phyloP scores from a whole-genome alignment of 2,113 vertebrate species.

The Mormyrus iriodes region DNA sequence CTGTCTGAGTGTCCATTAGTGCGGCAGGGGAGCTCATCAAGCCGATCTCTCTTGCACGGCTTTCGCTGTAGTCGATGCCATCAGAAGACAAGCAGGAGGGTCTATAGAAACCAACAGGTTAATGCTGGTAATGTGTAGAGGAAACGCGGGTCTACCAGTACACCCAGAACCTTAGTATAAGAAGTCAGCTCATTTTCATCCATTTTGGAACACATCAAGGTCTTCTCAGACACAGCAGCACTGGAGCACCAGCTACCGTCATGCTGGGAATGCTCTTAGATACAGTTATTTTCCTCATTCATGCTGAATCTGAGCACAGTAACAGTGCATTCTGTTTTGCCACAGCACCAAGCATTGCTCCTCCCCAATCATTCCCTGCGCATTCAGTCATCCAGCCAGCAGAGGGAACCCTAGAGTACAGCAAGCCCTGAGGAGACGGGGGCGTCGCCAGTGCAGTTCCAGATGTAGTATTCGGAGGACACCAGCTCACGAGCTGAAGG shows the following conservation, averaged over 20 bases:
- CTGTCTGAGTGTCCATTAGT: background rate
- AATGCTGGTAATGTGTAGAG: background rate
- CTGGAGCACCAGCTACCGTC: background rate
- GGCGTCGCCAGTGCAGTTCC: constrained; percentile 85
- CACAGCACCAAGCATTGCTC: background rate
- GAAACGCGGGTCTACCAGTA: background rate
- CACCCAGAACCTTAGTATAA: background rate
- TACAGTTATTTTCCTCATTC: background rate
- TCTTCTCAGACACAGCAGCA: background rate
- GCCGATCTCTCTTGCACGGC: no score
- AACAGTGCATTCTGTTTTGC: background rate
- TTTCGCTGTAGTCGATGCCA: background rate
- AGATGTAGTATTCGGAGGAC: constrained; percentile 86
- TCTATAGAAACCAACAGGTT: background rate
- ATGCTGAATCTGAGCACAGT: background rate
- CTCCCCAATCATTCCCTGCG: background rate
- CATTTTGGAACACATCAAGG: background rate
- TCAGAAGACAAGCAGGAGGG: background rate
- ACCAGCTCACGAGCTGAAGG: constrained; percentile 75
- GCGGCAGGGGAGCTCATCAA: background rate
- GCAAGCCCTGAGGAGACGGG: constrained; percentile 63
- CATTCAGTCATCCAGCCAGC: constrained; percentile 19
- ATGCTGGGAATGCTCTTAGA: background rate
- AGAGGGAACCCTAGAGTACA: constrained; percentile 50
- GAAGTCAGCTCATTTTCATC: background rate